Conservation (phyloP, 2,888 invertebrate genomes). For the Thymelicus sylvestris region DNA sequence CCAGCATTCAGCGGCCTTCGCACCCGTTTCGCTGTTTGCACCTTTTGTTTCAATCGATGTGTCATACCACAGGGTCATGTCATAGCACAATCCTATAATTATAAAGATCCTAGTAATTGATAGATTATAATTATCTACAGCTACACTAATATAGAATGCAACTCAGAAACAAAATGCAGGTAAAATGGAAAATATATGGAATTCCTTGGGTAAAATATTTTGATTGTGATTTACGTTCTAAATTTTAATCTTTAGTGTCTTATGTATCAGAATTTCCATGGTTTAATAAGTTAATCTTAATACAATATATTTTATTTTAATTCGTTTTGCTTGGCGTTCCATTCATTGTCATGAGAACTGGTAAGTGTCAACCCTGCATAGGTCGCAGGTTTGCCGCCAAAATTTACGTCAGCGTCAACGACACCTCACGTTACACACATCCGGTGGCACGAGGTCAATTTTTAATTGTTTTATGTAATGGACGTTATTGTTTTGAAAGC, state of each 20-base stretch:
- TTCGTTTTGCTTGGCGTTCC: no score
- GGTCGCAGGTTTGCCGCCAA: conserved; percentile 43
- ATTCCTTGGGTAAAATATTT: no score
- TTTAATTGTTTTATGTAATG: conserved; percentile 79
- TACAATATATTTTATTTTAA: no score
- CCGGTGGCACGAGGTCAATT: conserved; percentile 73
- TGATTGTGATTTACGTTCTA: neutral
- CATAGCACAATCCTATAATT: neutral
- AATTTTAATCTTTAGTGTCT: neutral
- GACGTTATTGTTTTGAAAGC: conserved; percentile 65
- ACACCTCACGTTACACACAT: conserved; percentile 61
- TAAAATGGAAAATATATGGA: no score
- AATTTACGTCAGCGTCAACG: conserved; percentile 67
- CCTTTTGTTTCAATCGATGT: conserved; percentile 73
- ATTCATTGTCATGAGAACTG: neutral
- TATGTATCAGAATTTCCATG: no score
- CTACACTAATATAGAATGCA: no score
- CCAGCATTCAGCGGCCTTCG: conserved; percentile 77
- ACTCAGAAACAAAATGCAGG: no score
- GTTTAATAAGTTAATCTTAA: no score
- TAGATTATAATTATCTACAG: no score
- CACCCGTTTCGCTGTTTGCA: conserved; percentile 70
- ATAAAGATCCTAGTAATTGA: neutral
- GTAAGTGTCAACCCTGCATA: conserved; percentile 34
- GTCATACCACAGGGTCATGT: conserved; percentile 40